A percentile compares a stretch with the other conserved stretches of the same genome.
phyloP scores from a whole-genome alignment of 2,113 vertebrate genomes.

The Xenopus tropicalis region DNA sequence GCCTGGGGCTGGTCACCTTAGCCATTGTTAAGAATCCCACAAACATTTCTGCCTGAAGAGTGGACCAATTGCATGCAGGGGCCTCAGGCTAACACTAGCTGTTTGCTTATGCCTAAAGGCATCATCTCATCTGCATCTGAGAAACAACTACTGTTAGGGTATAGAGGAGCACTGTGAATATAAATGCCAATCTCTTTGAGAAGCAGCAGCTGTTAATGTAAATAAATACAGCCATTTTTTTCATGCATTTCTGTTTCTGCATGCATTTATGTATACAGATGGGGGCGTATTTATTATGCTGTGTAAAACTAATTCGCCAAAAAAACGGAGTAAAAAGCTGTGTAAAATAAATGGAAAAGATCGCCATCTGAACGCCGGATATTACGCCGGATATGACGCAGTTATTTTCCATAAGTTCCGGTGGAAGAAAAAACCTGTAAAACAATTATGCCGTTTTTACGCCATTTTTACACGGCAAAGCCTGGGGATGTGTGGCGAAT shows the following conservation, averaged over 20 bases:
- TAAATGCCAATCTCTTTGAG: conserved; percentile 20
- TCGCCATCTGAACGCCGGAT: too few relatives aligned
- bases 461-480: too few relatives aligned
- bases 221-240: neutral
- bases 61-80: conserved; percentile 32
- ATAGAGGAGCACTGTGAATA: conserved; percentile 4
- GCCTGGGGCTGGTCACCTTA: conserved; percentile 34
- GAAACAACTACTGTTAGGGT: conserved; percentile 4
- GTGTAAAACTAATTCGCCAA: too few relatives aligned
- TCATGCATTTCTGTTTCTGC: neutral
- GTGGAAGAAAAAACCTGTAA: too few relatives aligned
- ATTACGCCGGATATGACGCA: too few relatives aligned
- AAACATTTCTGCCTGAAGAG: conserved; percentile 36
- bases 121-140: conserved; percentile 36
- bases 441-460: too few relatives aligned
- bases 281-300: too few relatives aligned
- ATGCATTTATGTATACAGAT: neutral
- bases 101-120: conserved; percentile 25
- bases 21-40: conserved; percentile 32
- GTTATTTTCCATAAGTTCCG: too few relatives aligned
- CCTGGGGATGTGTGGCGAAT: too few relatives aligned
- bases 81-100: conserved; percentile 37
- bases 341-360: too few relatives aligned
- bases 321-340: too few relatives aligned
- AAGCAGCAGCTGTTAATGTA: conserved; percentile 25